Conservation (phyloP, 2,113 vertebrate genomes). For the Leucoraja erinaceus region DNA sequence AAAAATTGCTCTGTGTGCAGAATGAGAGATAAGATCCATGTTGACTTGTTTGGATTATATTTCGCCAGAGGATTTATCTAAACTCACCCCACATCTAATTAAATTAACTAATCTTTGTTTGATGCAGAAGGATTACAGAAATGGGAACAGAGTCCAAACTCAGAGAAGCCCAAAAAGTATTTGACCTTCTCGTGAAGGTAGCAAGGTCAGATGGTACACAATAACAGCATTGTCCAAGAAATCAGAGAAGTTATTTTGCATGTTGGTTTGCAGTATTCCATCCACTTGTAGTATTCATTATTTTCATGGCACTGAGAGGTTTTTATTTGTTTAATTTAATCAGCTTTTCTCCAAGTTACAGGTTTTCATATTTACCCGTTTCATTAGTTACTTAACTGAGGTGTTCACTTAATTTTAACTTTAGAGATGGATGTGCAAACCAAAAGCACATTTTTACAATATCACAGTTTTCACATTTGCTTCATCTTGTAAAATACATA, state of each 20-base stretch:
- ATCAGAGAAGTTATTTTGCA: background rate
- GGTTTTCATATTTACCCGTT: background rate
- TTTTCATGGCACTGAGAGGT: too few species aligned
- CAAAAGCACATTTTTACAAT: background rate
- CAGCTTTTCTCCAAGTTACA: background rate
- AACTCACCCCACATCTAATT: conserved; percentile 13
- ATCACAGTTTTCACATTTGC: background rate
- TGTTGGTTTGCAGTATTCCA: background rate
- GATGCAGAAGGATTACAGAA: background rate
- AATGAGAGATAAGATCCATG: background rate
- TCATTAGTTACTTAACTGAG: background rate
- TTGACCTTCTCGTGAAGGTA: background rate
- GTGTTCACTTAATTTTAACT: background rate
- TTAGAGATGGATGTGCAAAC: background rate
- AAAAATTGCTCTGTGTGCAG: background rate
- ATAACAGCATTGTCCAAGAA: background rate
- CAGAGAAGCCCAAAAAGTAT: background rate
- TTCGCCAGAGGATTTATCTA: background rate
- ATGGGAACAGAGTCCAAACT: background rate
- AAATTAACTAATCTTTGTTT: conserved; percentile 10
- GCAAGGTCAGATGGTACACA: background rate
- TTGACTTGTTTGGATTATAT: conserved; percentile 1
- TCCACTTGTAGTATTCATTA: too few species aligned
- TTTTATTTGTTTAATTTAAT: background rate
- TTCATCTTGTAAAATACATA: background rate